Evolutionary conservation across 2,797 vertebrate species (phyloP), one percentile per base, ranked within the genome.

Genomic region (Notamacropus eugenii): DNA sequence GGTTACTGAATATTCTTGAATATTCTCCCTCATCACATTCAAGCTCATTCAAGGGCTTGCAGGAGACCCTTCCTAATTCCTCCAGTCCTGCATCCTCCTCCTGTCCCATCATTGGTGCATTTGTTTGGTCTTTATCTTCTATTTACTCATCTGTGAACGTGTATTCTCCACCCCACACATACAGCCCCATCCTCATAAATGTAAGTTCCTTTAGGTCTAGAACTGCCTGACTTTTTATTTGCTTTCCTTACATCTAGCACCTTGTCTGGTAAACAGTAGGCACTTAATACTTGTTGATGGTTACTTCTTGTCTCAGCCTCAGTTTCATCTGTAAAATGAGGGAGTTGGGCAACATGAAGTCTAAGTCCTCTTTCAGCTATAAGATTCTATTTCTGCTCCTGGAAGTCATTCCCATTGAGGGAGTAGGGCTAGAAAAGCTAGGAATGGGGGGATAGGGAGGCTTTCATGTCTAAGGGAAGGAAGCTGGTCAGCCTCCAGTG

Each of bases 241-340:
- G 34, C 0, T 0, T 0, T 22, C 29, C 57, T 8, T 0, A 4
- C 24, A 50, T 56, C 67, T 55, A 55, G 87, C 67, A 50, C 0
- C 0, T 0, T 13, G 34, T 4, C 57, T 58, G 57, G 87, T 58
- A 54, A 0, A 0, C 0, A 13, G 28, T 4, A 55, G 27, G 54
- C 31, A 10, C 62, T 90, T 92, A 31, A 19, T 19, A 22, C 55
- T 92, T 82, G 24, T 31, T 10, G n/a, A 55, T 50, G 0, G 3
- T 91, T 46, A 52, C 67, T 11, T 34, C 62, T 90, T 95, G 91
- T 22, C 90, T 34, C 22, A 62, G 50, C 40, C 54, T 56, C 24
- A 24, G 50, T 29, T 46, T 82, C 40, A 82, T 46, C 74, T 27
- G 22, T 82, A 82, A 46, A 82, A 46, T 82, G 9, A 9, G 22